These are phyloP conservation scores for Sminthurinus aureus DNA, from an alignment of 2,888 invertebrate species.

Conservation along the genomic window DNA sequence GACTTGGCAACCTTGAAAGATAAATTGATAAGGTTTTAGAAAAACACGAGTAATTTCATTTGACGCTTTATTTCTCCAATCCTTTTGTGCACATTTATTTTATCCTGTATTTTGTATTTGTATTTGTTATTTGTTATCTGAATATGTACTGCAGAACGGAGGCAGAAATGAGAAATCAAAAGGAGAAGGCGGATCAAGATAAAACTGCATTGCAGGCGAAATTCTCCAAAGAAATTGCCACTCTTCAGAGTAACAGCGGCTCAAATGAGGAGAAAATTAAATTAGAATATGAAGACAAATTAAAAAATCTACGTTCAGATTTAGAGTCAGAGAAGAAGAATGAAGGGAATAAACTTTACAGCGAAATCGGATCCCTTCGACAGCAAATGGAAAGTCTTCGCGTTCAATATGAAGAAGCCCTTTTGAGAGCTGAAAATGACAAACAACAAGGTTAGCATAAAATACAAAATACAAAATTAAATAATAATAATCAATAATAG, in stretches of 20 bases:
- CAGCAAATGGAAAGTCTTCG: conserved; percentile 83
- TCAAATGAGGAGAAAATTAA: conserved; percentile 58
- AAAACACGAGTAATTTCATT: too few species aligned
- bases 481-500: too few species aligned
- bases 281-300: conserved; percentile 56
- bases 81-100: neutral
- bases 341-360: conserved; percentile 77
- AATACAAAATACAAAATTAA: neutral
- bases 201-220: conserved; percentile 61
- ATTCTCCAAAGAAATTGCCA: conserved; percentile 53
- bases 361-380: conserved; percentile 80
- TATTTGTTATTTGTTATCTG: neutral
- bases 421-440: conserved; percentile 91
- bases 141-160: conserved; percentile 46
- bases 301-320: conserved; percentile 61
- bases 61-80: neutral
- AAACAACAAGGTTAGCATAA: conserved; percentile 77
- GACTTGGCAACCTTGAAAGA: conserved; percentile 56
- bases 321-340: conserved; percentile 80
- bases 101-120: neutral
- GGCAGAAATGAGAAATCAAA: conserved; percentile 53
- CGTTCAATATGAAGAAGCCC: conserved; percentile 89
- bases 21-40: conserved; percentile 50
- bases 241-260: conserved; percentile 43
- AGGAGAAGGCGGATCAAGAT: conserved; percentile 61